These are phyloP conservation scores for Pempheris klunzingeri DNA, from an alignment of 2,797 vertebrate genomes.

Conservation along the genomic window DNA sequence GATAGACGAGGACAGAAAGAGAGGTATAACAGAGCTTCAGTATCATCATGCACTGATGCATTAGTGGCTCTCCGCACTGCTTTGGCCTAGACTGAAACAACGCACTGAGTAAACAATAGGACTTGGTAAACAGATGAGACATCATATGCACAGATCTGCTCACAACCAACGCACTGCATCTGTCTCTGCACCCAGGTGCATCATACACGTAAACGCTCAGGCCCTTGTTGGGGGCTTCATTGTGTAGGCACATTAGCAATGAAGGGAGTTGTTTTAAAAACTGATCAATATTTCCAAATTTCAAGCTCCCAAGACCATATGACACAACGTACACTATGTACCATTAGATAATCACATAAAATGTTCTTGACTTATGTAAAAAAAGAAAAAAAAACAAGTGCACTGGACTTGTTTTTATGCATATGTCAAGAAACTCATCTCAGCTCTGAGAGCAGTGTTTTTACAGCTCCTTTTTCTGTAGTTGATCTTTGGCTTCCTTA, in stretches of 20 bases:
- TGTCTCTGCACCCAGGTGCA: neutral
- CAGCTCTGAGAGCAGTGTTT: slow-evolving; percentile 1
- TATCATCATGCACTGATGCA: slow-evolving; percentile 67
- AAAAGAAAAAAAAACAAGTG: neutral
- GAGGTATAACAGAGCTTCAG: slow-evolving; percentile 89
- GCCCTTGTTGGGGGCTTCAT: neutral
- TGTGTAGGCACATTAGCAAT: neutral
- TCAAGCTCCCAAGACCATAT: neutral
- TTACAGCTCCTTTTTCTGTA: neutral
- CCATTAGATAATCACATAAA: neutral
- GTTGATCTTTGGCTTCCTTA: neutral
- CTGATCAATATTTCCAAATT: neutral
- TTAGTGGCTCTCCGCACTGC: slow-evolving; percentile 65
- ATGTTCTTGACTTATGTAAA: too few species aligned
- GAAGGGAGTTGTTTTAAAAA: neutral
- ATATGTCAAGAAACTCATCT: neutral
- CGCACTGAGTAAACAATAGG: slow-evolving; percentile 14
- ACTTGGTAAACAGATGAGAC: slow-evolving; percentile 3
- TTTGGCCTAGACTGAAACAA: slow-evolving; percentile 55
- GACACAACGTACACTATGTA: neutral
- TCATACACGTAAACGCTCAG: neutral
- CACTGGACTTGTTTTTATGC: neutral
- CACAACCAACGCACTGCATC: neutral
- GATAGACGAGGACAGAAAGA: slow-evolving; percentile 96
- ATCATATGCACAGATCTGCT: neutral